Evolutionary conservation across 1,140 invertebrate species (phyloP).

Genomic region (Drosophila leontia): DNA sequence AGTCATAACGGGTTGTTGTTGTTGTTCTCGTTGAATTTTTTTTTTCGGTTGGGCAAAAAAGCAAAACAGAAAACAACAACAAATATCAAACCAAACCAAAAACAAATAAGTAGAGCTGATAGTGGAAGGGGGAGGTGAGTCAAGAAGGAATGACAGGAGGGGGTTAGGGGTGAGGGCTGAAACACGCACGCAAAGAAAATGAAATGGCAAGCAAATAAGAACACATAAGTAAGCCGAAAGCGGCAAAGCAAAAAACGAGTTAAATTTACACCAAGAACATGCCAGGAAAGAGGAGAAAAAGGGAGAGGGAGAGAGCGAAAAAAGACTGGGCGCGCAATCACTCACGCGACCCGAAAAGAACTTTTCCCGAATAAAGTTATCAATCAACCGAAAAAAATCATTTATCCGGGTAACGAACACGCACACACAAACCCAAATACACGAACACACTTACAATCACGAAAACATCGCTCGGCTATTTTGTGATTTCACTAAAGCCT

Average conservation of each 20-base stretch:
- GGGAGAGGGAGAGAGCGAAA: slow-evolving; percentile 10
- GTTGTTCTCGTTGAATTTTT: slow-evolving; percentile 13
- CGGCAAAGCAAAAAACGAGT: slow-evolving; percentile 62
- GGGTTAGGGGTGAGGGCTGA: slow-evolving; percentile 7
- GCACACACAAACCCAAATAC: neutral
- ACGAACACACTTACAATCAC: neutral
- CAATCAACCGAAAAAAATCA: slow-evolving; percentile 56
- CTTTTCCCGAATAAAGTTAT: slow-evolving; percentile 60
- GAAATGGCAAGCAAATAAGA: slow-evolving; percentile 73
- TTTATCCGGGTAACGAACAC: slow-evolving; percentile 24
- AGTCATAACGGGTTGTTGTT: slow-evolving; percentile 63
- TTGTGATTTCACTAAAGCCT: too few species aligned
- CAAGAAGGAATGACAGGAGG: slow-evolving; percentile 2
- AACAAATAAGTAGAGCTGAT: slow-evolving; percentile 32
- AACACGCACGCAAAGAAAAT: slow-evolving; percentile 50
- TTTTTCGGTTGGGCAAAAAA: slow-evolving; percentile 34
- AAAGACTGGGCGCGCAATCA: slow-evolving; percentile 35
- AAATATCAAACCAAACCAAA: slow-evolving; percentile 39
- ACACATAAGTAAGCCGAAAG: slow-evolving; percentile 52
- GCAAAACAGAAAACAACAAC: slow-evolving; percentile 13
- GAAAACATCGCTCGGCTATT: neutral
- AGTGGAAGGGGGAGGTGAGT: neutral
- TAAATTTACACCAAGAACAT: slow-evolving; percentile 65
- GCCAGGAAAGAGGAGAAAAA: neutral
- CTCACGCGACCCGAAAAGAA: slow-evolving; percentile 44